Evolutionary conservation across 2,888 invertebrate genomes (phyloP), one percentile per base, ranked within the genome.

Genomic region (Hedya salicella): DNA sequence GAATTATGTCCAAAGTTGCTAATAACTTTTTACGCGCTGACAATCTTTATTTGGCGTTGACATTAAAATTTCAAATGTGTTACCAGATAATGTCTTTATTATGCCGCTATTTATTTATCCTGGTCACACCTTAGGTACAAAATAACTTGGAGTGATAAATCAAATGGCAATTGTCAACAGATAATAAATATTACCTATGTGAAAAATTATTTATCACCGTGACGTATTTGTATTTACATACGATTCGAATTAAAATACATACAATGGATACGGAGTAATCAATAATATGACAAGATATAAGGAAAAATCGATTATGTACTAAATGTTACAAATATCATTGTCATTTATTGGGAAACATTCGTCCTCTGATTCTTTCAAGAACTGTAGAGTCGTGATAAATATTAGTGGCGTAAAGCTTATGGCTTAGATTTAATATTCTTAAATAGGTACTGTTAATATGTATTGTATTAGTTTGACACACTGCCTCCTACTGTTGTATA

Each of bases 31-130:
- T 46, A 57, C 44, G 30, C 8, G 19, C 46, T 13, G 32, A 17
- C 57, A 57, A 30, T 44, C 56, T 56, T 16, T 57, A 32, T 57
- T 57, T 57, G 57, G 46, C 17, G n/a, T 17, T 57, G n/a, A 32
- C 32, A 57, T 57, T 57, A 46, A 46, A 44, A 57, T 46, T 46
- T 44, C 19, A 57, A 57, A 57, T 46, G 30, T 56, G 57, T 57
- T 57, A 32, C 46, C 32, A 32, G 42, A 19, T 57, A 57, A 57
- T 57, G 57, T 32, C 57, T 57, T 46, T 57, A 57, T 57, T 57
- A 57, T 57, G 57, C 57, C 46, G 19, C 44, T 32, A 44, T 57
- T 57, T 56, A 53, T 56, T 57, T 17, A 57, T 46, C 44, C 46
- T 46, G 46, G 46, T 57, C 57, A 57, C 46, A 57, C 57, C 30